Percentiles rank a stretch among this genome's conserved stretches.
phyloP scores from a whole-genome alignment of 2,888 invertebrate species.

The Cremastinae sp. region DNA sequence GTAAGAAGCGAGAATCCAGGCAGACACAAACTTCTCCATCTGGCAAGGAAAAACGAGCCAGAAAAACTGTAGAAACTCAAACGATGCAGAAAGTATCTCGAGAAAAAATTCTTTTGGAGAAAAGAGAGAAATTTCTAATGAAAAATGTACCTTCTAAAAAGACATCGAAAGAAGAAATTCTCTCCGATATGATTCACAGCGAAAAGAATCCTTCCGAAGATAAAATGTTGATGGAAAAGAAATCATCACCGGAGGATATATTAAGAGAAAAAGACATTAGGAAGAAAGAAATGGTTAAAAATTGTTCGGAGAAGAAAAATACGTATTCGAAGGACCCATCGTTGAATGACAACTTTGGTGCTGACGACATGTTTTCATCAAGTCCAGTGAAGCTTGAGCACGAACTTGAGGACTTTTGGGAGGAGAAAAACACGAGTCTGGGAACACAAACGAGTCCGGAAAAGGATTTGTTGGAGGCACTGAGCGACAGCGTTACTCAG shows the following conservation, averaged over 20 bases:
- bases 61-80: constrained; percentile 75
- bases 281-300: constrained; percentile 28
- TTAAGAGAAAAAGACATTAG: constrained; percentile 45
- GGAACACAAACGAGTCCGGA: constrained; percentile 78
- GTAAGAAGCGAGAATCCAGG: constrained; percentile 70
- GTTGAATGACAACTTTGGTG: constrained; percentile 47
- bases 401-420: constrained; percentile 77
- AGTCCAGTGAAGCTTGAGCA: constrained; percentile 75
- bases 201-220: no score
- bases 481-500: constrained; percentile 72
- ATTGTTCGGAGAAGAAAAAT: no score
- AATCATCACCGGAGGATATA: background rate
- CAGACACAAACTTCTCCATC: constrained; percentile 75
- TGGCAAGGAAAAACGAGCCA: constrained; percentile 67
- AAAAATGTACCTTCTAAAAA: background rate
- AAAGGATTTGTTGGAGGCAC: constrained; percentile 73
- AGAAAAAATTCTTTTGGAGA: background rate
- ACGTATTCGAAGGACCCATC: constrained; percentile 55
- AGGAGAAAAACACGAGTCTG: constrained; percentile 75
- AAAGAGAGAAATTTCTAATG: background rate
- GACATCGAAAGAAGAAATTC: background rate
- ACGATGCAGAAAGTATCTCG: constrained; percentile 61
- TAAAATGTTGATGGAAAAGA: no score
- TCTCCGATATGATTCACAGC: no score
- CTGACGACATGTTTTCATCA: constrained; percentile 70